phyloP scores from a whole-genome alignment of 1,140 invertebrate species.

The Oncopodura yosiiana region DNA sequence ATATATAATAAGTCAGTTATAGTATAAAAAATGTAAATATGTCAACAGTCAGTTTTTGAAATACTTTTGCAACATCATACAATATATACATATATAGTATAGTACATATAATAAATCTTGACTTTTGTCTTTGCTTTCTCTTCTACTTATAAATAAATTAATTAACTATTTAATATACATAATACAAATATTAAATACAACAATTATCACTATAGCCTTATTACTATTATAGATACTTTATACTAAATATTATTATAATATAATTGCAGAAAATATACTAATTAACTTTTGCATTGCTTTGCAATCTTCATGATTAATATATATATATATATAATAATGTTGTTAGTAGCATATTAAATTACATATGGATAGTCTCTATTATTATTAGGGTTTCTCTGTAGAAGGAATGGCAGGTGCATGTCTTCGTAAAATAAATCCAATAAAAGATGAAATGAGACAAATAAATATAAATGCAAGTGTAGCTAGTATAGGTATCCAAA shows the following conservation, averaged over 20 bases:
- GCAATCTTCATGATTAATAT: background rate
- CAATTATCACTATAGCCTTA: too few species aligned
- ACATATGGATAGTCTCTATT: background rate
- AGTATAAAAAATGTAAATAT: too few species aligned
- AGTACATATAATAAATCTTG: too few species aligned
- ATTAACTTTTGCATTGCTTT: background rate
- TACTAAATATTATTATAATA: background rate
- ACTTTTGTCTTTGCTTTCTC: too few species aligned
- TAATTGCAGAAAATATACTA: background rate
- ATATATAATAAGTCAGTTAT: too few species aligned
- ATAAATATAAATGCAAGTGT: slow-evolving; percentile 12
- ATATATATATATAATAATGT: background rate
- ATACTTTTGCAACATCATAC: too few species aligned
- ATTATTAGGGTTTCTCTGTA: slow-evolving; percentile 15
- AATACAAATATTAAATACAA: too few species aligned
- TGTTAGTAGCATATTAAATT: background rate
- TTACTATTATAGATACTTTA: too few species aligned
- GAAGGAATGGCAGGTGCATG: slow-evolving; percentile 17
- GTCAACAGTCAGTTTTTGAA: too few species aligned
- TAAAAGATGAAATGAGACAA: background rate
- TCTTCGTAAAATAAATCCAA: slow-evolving; percentile 20
- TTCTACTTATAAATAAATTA: too few species aligned
- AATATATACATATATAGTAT: too few species aligned
- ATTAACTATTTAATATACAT: too few species aligned
- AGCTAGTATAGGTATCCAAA: slow-evolving; percentile 5